Evolutionary conservation across 1,140 invertebrate species (phyloP).

Genomic region (Liolophura sinensis): DNA sequence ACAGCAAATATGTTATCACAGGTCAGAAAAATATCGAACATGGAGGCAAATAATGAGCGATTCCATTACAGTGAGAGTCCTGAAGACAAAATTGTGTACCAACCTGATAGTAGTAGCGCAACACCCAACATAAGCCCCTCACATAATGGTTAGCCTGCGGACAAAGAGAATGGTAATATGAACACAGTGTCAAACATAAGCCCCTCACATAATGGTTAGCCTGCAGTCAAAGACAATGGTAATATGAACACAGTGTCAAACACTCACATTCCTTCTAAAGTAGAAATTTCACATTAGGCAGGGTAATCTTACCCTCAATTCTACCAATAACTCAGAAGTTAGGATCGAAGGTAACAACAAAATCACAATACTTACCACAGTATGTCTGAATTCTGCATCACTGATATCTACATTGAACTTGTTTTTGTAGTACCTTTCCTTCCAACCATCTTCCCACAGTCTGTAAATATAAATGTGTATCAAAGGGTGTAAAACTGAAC

Average conservation of each 20-base stretch:
- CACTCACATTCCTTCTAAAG: constrained; percentile 1
- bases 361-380: constrained; percentile 65
- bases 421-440: constrained; percentile 94
- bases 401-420: constrained; percentile 89
- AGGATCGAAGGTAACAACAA: not conserved
- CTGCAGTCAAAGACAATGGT: constrained; percentile 26
- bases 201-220: constrained; percentile 93
- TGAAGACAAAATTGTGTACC: not conserved
- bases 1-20: too few species aligned
- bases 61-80: too few species aligned
- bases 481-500: not conserved
- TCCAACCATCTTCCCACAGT: constrained; percentile 97
- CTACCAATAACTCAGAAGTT: too few species aligned
- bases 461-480: constrained; percentile 52
- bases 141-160: constrained; percentile 85
- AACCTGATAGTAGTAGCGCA: constrained; percentile 96
- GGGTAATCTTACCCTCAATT: not conserved
- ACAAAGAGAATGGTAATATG: constrained; percentile 7
- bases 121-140: constrained; percentile 88
- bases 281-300: not conserved
- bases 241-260: not conserved
- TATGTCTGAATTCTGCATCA: constrained; percentile 85
- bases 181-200: not conserved
- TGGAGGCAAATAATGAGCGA: too few species aligned
- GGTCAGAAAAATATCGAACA: too few species aligned